Evolutionary conservation across 2,888 invertebrate genomes (phyloP).

Genomic region (Sinhomidia bicolor): DNA sequence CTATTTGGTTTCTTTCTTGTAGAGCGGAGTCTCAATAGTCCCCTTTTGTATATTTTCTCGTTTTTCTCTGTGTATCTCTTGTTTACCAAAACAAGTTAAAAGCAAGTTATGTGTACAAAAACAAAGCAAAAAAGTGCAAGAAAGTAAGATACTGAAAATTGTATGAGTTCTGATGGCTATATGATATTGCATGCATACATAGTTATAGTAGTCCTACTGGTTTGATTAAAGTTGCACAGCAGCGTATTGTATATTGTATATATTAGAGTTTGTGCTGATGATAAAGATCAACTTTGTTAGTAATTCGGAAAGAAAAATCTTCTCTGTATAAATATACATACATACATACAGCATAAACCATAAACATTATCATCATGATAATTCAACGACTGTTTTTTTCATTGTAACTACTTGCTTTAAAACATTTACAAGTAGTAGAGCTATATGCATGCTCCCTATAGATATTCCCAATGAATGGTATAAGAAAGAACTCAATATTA

Average conservation of each 20-base stretch:
- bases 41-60: conserved; percentile 36
- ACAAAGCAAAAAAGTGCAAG: background rate
- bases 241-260: conserved; percentile 30
- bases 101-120: background rate
- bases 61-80: background rate
- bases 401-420: background rate
- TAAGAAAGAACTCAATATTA: conserved; percentile 21
- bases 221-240: background rate
- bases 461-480: background rate
- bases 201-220: background rate
- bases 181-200: background rate
- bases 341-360: no score
- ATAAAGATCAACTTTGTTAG: background rate
- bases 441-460: background rate
- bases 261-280: conserved; percentile 49
- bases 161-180: background rate
- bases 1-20: no score
- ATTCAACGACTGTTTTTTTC: background rate
- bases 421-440: no score
- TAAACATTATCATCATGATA: no score
- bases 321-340: no score
- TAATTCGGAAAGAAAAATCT: background rate
- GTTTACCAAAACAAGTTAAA: background rate
- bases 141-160: conserved; percentile 3
- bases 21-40: no score